Percentiles rank a stretch among this genome's conserved stretches.
These are phyloP conservation scores for Dicycla oo DNA, from an alignment of 2,888 invertebrate species.

Conservation along the genomic window DNA sequence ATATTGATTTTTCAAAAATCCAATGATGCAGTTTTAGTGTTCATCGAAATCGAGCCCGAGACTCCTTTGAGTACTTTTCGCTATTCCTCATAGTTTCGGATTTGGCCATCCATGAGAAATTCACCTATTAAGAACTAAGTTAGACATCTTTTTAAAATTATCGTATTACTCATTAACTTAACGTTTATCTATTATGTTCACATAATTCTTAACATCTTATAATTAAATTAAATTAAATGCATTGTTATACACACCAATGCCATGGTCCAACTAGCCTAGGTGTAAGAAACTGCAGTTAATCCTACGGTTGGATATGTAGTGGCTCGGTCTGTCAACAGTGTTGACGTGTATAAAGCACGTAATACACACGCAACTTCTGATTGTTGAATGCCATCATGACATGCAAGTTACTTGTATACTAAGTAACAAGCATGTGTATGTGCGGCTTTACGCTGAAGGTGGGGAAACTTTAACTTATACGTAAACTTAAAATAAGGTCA, in stretches of 20 bases:
- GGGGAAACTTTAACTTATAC: not conserved
- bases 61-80: no score
- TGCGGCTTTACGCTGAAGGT: not conserved
- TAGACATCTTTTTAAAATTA: not conserved
- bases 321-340: not conserved
- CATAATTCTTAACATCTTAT: not conserved
- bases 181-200: not conserved
- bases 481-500: constrained; percentile 7
- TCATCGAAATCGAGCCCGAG: no score
- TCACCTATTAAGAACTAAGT: not conserved
- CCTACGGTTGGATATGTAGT: not conserved
- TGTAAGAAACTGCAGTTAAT: not conserved
- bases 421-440: not conserved
- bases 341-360: not conserved
- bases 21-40: no score
- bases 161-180: no score
- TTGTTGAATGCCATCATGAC: not conserved
- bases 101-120: no score
- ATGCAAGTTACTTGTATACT: not conserved
- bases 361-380: not conserved
- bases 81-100: no score
- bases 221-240: constrained; percentile 2
- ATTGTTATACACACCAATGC: constrained; percentile 5
- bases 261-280: not conserved
- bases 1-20: no score